A percentile compares a stretch with the other conserved stretches of the same genome.
phyloP scores from a whole-genome alignment of 2,113 vertebrate genomes.

The Dipodomys ordii region DNA sequence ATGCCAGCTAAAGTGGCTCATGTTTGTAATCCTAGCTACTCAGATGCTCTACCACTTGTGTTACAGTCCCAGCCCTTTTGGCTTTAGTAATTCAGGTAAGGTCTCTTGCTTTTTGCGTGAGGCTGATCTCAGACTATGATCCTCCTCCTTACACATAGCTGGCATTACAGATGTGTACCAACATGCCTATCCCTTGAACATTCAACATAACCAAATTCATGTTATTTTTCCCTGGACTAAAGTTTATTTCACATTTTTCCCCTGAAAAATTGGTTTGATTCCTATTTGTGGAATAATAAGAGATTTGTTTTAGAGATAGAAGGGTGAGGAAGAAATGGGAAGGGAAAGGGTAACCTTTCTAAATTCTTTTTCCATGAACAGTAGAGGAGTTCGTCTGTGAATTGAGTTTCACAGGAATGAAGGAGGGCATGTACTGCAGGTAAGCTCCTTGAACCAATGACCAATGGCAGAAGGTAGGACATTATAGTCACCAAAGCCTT shows the following conservation, averaged over 20 bases:
- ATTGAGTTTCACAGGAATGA: slow-evolving; percentile 12
- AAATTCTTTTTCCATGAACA: background rate
- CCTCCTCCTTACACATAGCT: too few relatives aligned
- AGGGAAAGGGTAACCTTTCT: background rate
- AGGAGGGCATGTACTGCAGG: background rate
- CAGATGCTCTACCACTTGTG: too few relatives aligned
- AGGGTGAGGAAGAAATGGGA: background rate
- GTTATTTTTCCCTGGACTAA: background rate
- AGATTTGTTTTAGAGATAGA: background rate
- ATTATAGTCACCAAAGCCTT: background rate
- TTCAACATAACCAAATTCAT: background rate
- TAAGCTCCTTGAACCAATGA: too few relatives aligned
- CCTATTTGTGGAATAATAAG: background rate
- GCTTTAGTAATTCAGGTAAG: too few relatives aligned
- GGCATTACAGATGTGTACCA: too few relatives aligned
- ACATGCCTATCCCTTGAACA: background rate
- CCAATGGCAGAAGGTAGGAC: background rate
- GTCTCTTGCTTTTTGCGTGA: too few relatives aligned
- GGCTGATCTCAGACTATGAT: too few relatives aligned
- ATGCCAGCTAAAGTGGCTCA: background rate
- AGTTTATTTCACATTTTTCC: slow-evolving; percentile 8
- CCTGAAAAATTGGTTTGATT: background rate
- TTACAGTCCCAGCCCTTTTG: too few relatives aligned
- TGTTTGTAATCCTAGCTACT: too few relatives aligned
- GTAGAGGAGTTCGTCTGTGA: background rate